These are phyloP conservation scores for Dynastes tityus DNA, from an alignment of 2,888 invertebrate species.

Conservation along the genomic window DNA sequence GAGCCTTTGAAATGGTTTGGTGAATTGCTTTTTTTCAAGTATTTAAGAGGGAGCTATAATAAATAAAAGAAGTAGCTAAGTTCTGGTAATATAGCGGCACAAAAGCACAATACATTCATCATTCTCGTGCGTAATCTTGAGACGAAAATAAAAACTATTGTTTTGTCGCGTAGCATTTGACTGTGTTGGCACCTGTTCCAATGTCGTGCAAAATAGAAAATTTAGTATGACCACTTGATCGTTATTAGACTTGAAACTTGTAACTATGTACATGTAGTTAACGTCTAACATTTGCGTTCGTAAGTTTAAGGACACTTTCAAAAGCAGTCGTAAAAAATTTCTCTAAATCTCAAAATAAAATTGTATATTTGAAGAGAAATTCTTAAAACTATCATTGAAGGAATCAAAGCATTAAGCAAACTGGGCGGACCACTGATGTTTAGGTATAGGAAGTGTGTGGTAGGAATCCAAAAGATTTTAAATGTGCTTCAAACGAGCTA, in stretches of 20 bases:
- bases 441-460: too few relatives aligned
- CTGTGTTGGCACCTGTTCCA: constrained; percentile 24
- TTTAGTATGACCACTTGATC: constrained; percentile 5
- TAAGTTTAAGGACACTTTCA: too few relatives aligned
- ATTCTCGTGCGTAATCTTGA: background rate
- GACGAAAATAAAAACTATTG: constrained; percentile 36
- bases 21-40: background rate
- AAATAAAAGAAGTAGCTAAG: background rate
- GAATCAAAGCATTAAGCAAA: too few relatives aligned
- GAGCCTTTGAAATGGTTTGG: background rate
- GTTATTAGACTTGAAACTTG: background rate
- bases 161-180: background rate
- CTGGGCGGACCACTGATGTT: too few relatives aligned
- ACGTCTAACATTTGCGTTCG: too few relatives aligned
- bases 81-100: background rate
- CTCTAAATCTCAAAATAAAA: too few relatives aligned
- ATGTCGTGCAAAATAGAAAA: constrained; percentile 16
- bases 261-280: too few relatives aligned
- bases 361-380: too few relatives aligned
- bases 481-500: too few relatives aligned
- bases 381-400: too few relatives aligned
- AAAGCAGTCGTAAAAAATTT: too few relatives aligned
- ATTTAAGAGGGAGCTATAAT: background rate
- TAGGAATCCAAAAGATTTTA: too few relatives aligned
- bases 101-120: background rate